phyloP scores from a whole-genome alignment of 2,113 vertebrate species.

The Tyrannus savana region DNA sequence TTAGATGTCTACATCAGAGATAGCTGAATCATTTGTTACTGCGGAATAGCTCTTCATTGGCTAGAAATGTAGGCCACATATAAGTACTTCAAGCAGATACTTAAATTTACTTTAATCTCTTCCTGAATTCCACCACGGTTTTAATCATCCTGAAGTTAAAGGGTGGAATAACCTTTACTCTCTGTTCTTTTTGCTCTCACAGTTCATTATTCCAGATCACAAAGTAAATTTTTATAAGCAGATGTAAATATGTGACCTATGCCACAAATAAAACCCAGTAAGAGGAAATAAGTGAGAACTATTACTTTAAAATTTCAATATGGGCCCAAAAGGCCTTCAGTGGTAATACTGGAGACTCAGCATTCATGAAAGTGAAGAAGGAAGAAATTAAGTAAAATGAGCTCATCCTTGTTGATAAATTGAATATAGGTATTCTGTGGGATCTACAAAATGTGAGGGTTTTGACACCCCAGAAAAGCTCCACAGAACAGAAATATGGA shows the following conservation, averaged over 20 bases:
- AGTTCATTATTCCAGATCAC: neutral
- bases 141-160: neutral
- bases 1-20: neutral
- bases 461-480: neutral
- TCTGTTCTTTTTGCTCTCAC: neutral
- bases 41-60: neutral
- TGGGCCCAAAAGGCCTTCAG: neutral
- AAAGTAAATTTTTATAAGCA: neutral
- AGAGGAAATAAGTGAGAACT: neutral
- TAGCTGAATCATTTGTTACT: neutral
- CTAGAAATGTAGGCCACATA: neutral
- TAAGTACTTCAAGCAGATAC: neutral
- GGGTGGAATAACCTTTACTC: neutral
- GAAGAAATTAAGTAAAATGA: neutral
- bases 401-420: neutral
- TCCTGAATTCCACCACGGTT: neutral
- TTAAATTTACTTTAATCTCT: neutral
- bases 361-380: neutral
- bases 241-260: neutral
- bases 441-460: neutral
- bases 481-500: neutral
- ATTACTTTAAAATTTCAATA: neutral
- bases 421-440: neutral
- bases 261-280: neutral
- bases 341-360: neutral